A percentile compares a stretch with the other conserved stretches of the same genome.
phyloP scores from a whole-genome alignment of 2,888 invertebrate species.

The Cantharis rufa region DNA sequence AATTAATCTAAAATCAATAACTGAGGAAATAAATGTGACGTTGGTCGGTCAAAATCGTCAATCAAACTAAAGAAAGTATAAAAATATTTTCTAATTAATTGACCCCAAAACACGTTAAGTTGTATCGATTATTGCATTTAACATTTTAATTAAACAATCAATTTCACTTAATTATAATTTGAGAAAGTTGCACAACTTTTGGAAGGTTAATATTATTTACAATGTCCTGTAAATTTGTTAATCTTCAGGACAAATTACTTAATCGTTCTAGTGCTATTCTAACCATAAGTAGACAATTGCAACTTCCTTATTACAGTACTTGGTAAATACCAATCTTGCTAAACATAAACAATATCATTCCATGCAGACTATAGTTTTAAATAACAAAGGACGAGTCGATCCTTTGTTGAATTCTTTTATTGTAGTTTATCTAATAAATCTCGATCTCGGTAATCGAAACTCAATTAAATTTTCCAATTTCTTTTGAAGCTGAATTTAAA shows the following conservation, averaged over 20 bases:
- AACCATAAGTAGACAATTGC: constrained; percentile 1
- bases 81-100: neutral
- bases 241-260: neutral
- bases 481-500: too few relatives aligned
- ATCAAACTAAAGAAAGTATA: neutral
- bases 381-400: neutral
- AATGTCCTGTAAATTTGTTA: neutral
- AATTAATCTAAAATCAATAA: neutral
- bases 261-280: neutral
- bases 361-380: neutral
- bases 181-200: neutral
- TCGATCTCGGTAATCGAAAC: too few relatives aligned
- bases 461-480: too few relatives aligned
- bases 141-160: neutral
- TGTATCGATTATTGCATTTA: neutral
- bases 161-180: neutral
- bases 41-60: neutral
- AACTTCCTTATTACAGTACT: constrained; percentile 16
- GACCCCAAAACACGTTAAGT: neutral
- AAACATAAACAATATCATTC: neutral
- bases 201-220: neutral
- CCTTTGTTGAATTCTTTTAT: neutral
- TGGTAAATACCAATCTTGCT: neutral
- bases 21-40: neutral
- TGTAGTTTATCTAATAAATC: neutral